Evolutionary conservation across 2,113 vertebrate species (phyloP), one percentile per base, ranked within the genome.

Genomic region (Cichladusa arquata): DNA sequence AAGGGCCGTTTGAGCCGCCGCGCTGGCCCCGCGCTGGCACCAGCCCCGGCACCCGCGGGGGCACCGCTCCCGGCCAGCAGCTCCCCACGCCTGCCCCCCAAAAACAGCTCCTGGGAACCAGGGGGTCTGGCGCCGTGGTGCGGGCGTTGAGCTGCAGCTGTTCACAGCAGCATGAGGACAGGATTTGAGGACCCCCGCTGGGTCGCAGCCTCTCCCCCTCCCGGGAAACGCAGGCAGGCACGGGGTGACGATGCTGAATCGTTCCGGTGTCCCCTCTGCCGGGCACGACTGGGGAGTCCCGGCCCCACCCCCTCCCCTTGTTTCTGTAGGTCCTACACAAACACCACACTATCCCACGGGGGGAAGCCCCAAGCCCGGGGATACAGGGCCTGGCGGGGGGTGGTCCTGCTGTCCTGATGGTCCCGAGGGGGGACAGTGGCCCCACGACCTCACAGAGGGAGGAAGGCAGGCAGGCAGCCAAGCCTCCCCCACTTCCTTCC

Each of bases 1-100:
- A 96, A 96, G 92, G 81, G 38, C 7, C n/a, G 19, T 81, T 94
- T 96, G 93, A 96, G 95, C 42, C 6, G 81, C 89, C 44, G 28
- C 50, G 26, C 72, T 13, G 90, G 92, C 86, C 86, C 90, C 17
- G 9, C 12, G 69, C 92, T 93, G 92, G 88, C 80, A 86, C 71
- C 72, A 11, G 65, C 83, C 74, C 94, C 57, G 2, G 73, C 64
- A 93, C 94, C 79, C 73, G 24, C 33, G 12, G 93, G 80, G 92
- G 90, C 90, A 72, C 77, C 2, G 10, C 58, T 83, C 62, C 50
- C 12, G 1, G 50, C n/a, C 16, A 1, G 67, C 90, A 19, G 50
- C 53, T 73, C 87, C 77, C 76, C 45, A 38, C 2, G 7, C 61
- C 45, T 1, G 5, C 62, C 91, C 84, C 73, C 92, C 77, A 67